Evolutionary conservation across 2,113 vertebrate species (phyloP).

Genomic region (Oostethus manadensis): DNA sequence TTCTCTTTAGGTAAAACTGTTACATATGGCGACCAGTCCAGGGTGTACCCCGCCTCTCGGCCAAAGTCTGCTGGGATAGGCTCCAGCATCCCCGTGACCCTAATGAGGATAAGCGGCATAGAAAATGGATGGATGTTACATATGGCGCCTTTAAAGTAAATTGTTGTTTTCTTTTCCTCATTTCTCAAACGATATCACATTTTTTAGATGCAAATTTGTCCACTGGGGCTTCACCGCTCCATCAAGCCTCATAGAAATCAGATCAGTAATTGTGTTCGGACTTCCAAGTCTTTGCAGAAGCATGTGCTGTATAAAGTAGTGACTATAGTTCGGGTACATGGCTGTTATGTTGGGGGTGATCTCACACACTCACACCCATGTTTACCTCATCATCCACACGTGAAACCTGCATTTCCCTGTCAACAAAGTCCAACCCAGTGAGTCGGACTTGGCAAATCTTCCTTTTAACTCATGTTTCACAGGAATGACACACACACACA

Average conservation of each 20-base stretch:
- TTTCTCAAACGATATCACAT: no score
- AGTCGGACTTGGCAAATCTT: slow-evolving; percentile 11
- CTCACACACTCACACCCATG: slow-evolving; percentile 14
- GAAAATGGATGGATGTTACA: no score
- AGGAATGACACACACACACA: slow-evolving; percentile 13
- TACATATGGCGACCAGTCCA: no score
- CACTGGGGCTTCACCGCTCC: background rate
- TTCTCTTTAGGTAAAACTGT: no score
- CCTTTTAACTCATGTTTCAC: slow-evolving; percentile 26
- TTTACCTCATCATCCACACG: slow-evolving; percentile 17
- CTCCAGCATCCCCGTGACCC: no score
- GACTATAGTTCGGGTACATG: background rate
- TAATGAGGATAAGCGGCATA: no score
- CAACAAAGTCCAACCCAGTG: slow-evolving; percentile 16
- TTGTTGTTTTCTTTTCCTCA: no score
- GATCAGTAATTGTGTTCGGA: background rate
- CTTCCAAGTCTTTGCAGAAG: background rate
- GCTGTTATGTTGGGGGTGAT: background rate
- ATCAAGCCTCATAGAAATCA: slow-evolving; percentile 2
- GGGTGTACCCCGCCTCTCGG: no score
- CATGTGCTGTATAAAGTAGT: background rate
- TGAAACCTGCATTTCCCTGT: slow-evolving; percentile 11
- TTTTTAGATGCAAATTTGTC: no score
- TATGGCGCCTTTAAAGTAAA: no score
- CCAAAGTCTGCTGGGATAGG: no score